Evolutionary conservation across 2,113 vertebrate genomes (phyloP), one percentile per base, ranked within the genome.

Genomic region (Acanthochromis polyacanthus): DNA sequence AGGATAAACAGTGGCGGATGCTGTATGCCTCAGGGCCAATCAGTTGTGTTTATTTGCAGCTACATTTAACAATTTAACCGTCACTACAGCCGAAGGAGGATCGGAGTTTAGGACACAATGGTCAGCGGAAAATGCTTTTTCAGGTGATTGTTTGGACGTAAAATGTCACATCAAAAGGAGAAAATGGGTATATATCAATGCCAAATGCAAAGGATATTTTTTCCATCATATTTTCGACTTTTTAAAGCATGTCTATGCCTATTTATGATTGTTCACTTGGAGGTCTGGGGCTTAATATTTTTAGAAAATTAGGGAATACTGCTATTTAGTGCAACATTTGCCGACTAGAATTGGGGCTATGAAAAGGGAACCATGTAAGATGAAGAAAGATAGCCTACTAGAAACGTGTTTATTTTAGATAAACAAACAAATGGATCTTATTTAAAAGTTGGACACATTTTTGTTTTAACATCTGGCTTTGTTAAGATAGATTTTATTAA

Each of bases 51-150:
- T 67, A 56, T 65, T 81, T 77, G 20, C 30, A 52, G 57, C 30
- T 45, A 20, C 32, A 53, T 78, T 76, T 68, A 82, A 48, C 9
- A 14, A 8, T 71, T 46, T 28, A 59, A 50, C 3, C 59, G 28
- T 55, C 30, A 43, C 61, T 59, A 20, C 45, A 78, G 32, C 52
- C 17, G 55, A 69, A 67, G 50, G n/a, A 50, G 8, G 20, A 30
- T 75, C 5, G 30, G 4, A 30, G 6, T 30, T 36, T 14, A 20
- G 9, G 16, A 50, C 32, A 10, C 32, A 36, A 8, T 36, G 32
- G 9, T 36, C 32, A 10, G 2, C 15, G 14, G 12, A 43, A 43
- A 15, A 12, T 3, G 4, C 40, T 15, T 43, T 14, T 43, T 43
- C 40, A 43, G 0, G 14, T 43, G 3, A 43, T 43, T 43, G 14